Evolutionary conservation across 2,797 vertebrate genomes (phyloP), one percentile per base, ranked within the genome.

Genomic region (Enteromius anoplus): DNA sequence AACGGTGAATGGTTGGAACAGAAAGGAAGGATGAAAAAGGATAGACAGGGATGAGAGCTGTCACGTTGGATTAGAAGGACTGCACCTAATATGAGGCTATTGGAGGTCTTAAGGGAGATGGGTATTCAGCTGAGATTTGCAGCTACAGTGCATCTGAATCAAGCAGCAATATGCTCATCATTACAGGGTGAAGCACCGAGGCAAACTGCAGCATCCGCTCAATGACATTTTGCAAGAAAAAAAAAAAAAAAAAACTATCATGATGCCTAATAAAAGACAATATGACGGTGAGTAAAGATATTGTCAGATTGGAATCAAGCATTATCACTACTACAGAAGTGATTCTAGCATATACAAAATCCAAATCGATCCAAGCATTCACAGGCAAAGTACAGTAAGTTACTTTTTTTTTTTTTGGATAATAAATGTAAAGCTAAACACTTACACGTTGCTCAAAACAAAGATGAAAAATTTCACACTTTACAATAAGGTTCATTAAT

Each of bases 51-150:
- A 80, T 29, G 62, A 83, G 72, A 82, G 85, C 87, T 91, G 90
- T 87, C 90, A 81, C 62, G 77, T 89, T 85, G 85, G 87, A 91
- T 94, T 90, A 91, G 23, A 49, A 75, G 32, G 17, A 70, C 69
- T 78, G 17, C 53, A 66, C 49, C 62, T 58, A 71, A 71, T 80
- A 55, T 84, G 37, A 73, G 49, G 47, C 53, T 77, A 58, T 40
- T 75, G 64, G 72, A 42, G 17, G 72, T 68, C 51, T 85, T 84
- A 64, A 49, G 69, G 51, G 75, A 78, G 75, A 55, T 53, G 34
- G 49, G 37, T 64, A 75, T 78, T 82, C 47, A 82, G 49, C 26
- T 42, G 68, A 64, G 71, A 58, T 69, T 66, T 85, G 29, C 66
- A 71, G 65, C 21, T 71, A 72, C 53, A 60, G 40, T 49, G 69